Evolutionary conservation across 2,888 invertebrate species (phyloP).

Genomic region (Epinotia demarniana): DNA sequence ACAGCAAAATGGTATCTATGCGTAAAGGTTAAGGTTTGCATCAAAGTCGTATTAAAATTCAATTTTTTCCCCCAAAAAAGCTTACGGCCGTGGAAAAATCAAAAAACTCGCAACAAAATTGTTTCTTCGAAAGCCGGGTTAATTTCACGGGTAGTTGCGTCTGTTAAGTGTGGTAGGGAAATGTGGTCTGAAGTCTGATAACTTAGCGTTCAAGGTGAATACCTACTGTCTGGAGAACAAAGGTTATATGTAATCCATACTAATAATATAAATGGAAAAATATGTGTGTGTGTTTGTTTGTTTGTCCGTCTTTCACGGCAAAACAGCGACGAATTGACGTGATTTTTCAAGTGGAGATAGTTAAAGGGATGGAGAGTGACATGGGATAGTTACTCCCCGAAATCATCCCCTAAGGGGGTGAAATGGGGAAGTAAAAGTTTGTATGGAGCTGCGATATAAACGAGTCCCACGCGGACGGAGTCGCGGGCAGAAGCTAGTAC

Average conservation of each 20-base stretch:
- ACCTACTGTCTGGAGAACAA: conserved; percentile 7
- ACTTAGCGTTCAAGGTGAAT: conserved; percentile 19
- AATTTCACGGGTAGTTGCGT: conserved; percentile 44
- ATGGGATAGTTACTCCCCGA: too few species aligned
- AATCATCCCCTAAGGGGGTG: too few species aligned
- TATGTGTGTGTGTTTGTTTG: too few species aligned
- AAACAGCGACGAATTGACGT: too few species aligned
- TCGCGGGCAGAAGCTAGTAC: too few species aligned
- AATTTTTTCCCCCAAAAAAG: conserved; percentile 39
- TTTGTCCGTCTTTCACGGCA: too few species aligned
- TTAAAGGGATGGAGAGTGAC: too few species aligned
- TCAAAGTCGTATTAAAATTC: conserved; percentile 13
- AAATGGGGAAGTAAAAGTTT: too few species aligned
- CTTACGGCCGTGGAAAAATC: conserved; percentile 39
- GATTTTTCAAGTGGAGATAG: too few species aligned
- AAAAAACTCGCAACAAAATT: conserved; percentile 38
- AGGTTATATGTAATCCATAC: neutral
- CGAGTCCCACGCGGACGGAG: too few species aligned
- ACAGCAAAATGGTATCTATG: neutral
- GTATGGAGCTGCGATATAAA: too few species aligned
- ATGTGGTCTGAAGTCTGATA: conserved; percentile 26
- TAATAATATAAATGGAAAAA: too few species aligned
- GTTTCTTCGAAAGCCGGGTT: conserved; percentile 42
- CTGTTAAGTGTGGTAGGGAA: conserved; percentile 38
- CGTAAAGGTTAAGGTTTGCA: neutral